phyloP scores from a whole-genome alignment of 2,797 vertebrate genomes.

The Rhadinocentrus ornatus region DNA sequence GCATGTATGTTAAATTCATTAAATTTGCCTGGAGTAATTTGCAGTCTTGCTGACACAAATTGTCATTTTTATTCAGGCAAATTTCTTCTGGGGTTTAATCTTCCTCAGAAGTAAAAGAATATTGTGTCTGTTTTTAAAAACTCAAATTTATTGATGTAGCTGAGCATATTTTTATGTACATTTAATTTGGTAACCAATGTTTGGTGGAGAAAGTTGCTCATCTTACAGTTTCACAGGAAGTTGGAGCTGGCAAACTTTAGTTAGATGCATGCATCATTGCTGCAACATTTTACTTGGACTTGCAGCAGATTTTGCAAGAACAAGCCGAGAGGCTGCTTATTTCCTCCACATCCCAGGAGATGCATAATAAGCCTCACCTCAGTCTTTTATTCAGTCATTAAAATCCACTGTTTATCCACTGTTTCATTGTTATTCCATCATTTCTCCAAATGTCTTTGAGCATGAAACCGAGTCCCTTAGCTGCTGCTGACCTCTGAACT shows the following conservation, averaged over 20 bases:
- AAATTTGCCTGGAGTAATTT: neutral
- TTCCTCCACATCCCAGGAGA: neutral
- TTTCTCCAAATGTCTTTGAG: constrained; percentile 36
- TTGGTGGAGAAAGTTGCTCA: neutral
- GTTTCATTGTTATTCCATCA: constrained; percentile 26
- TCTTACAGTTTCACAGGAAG: neutral
- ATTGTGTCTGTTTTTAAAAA: neutral
- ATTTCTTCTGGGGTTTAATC: neutral
- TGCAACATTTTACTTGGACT: neutral
- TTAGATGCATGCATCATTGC: neutral
- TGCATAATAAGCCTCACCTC: constrained; percentile 22
- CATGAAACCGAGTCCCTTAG: constrained; percentile 12
- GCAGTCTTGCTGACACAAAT: neutral
- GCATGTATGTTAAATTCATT: neutral
- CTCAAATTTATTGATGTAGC: neutral
- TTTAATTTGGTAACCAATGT: neutral
- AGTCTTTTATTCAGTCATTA: constrained; percentile 40
- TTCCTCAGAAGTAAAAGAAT: neutral
- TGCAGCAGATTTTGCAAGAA: constrained; percentile 4
- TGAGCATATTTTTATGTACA: neutral
- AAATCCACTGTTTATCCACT: constrained; percentile 11
- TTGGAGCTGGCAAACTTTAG: neutral
- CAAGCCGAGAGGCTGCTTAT: constrained; percentile 18
- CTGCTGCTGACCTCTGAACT: constrained; percentile 38
- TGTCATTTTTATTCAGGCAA: neutral